Base-by-base conservation (phyloP, 2,113 vertebrate genomes). In the Rutilus rutilus region DNA sequence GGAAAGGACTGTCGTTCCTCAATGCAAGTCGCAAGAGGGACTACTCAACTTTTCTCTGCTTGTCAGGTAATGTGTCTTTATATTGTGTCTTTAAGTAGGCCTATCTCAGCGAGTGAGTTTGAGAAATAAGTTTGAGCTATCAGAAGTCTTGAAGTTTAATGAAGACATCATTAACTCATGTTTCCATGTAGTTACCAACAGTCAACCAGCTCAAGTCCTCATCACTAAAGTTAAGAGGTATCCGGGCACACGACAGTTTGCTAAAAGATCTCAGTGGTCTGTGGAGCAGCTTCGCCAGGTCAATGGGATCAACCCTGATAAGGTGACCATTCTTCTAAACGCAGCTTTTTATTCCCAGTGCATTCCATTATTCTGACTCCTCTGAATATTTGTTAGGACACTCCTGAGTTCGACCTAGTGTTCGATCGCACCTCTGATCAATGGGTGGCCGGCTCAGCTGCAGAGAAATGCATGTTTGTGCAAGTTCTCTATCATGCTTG, bases 211-310 rank as follows among this genome's bases (percentile, higher is more conserved):
- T 65, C 96, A 98, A 89, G 96, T 96, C 0, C 95, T 96, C 86
- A 96, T 99, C 85, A 97, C 97, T 0, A 99, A 99, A 90, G 97
- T 99, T 87, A 99, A 99, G 89, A 96, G 94, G 52, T 99, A 97
- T 91, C 95, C 95, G 87, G 97, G 95, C 62, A 96, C 96, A 42
- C 89, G 95, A 0, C 93, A 94, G 0, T 97, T 98, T 60, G 94
- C 95, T 75, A 95, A 93, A 88, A 95, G 97, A 84, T 97, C 98
- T 0, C 96, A 97, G 85, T 99, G 98, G 98, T 95, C 91, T 78
- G 94, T 98, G 0, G 96, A 97, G 81, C 96, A 98, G 89, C 97
- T 99, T 78, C 94, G 95, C 85, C 97, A 97, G 90, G 97, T 98
- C 87, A 97, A 99, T 21, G 98, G 98, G 19, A 96, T 97, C 23